phyloP scores from a whole-genome alignment of 2,797 vertebrate species.

The Streptopelia turtur region DNA sequence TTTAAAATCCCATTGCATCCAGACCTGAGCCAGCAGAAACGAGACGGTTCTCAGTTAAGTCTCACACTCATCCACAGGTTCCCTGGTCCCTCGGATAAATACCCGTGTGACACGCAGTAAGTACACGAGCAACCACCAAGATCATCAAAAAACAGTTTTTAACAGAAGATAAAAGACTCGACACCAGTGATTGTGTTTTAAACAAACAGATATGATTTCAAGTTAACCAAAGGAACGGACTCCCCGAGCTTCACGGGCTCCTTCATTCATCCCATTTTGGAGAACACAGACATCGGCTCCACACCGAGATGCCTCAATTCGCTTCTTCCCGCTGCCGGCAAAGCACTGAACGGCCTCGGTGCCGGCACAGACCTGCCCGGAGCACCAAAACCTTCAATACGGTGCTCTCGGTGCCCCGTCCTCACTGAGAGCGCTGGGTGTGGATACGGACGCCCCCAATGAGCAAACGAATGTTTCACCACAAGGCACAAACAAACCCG shows the following conservation, averaged over 20 bases:
- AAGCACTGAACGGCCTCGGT: fast-evolving
- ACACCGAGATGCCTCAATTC: background rate
- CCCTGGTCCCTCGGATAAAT: background rate
- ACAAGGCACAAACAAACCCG: background rate
- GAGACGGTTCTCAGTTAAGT: background rate
- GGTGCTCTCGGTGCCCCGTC: background rate
- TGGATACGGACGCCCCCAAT: background rate
- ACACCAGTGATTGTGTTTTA: background rate
- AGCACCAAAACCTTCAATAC: background rate
- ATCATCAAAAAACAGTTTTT: fast-evolving
- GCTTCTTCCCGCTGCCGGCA: background rate
- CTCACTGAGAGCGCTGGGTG: background rate
- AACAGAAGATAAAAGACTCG: background rate
- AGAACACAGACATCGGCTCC: fast-evolving
- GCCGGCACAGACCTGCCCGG: background rate
- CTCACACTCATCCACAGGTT: background rate
- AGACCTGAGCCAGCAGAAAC: background rate
- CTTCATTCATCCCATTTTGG: background rate
- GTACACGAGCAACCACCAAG: fast-evolving
- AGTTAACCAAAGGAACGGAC: background rate
- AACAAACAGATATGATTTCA: background rate
- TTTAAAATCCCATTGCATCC: background rate
- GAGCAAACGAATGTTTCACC: too few species aligned
- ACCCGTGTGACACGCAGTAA: fast-evolving
- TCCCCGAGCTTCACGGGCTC: background rate